Evolutionary conservation across 2,113 vertebrate genomes (phyloP).

Genomic region (Collichthys lucidus): DNA sequence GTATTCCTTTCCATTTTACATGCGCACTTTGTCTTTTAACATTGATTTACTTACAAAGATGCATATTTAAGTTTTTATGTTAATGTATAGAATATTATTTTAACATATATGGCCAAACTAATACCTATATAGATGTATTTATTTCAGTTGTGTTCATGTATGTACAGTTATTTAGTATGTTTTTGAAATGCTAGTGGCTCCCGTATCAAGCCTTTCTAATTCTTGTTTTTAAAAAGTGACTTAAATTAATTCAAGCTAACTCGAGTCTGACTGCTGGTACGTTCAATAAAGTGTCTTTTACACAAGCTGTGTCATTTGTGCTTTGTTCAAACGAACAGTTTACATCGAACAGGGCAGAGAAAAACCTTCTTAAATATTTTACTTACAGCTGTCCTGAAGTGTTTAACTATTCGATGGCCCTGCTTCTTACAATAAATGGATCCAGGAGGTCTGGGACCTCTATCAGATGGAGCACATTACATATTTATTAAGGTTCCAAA

Average conservation of each 20-base stretch:
- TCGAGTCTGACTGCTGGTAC: slow-evolving; percentile 73
- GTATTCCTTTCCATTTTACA: slow-evolving; percentile 58
- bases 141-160: slow-evolving; percentile 74
- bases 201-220: slow-evolving; percentile 69
- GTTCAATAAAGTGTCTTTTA: slow-evolving; percentile 80
- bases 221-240: slow-evolving; percentile 77
- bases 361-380: no score
- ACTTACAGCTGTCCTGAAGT: no score
- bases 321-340: slow-evolving; percentile 9
- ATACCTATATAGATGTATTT: slow-evolving; percentile 79
- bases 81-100: slow-evolving; percentile 74
- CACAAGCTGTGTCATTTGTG: slow-evolving; percentile 34
- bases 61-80: slow-evolving; percentile 67
- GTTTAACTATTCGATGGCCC: no score
- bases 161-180: slow-evolving; percentile 64
- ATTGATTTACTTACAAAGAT: slow-evolving; percentile 65
- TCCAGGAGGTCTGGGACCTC: no score
- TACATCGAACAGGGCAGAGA: no score
- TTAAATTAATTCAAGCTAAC: slow-evolving; percentile 75
- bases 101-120: slow-evolving; percentile 77
- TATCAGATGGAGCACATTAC: no score
- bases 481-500: no score
- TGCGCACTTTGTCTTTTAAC: slow-evolving; percentile 68
- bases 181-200: slow-evolving; percentile 73
- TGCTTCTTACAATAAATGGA: no score